Percentiles rank a stretch among this genome's conserved stretches.
These are phyloP conservation scores for Thinocorus orbignyianus DNA, from an alignment of 2,113 vertebrate species.

Conservation along the genomic window DNA sequence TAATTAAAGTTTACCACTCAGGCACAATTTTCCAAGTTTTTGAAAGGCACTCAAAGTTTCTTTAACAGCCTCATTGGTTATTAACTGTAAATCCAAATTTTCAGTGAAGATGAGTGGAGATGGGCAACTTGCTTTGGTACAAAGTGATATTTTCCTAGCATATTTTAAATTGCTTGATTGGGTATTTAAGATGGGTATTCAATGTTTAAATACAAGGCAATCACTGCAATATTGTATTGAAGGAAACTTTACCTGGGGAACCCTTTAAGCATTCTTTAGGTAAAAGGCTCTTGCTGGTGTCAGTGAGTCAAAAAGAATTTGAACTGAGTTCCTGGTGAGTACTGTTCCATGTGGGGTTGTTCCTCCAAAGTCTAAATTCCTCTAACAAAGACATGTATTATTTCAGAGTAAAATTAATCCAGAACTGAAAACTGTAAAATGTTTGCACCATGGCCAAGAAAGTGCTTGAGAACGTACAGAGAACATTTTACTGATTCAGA, in stretches of 20 bases:
- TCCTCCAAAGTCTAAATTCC: constrained; percentile 33
- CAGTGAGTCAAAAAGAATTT: neutral
- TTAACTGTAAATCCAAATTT: constrained; percentile 73
- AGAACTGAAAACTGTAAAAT: constrained; percentile 9
- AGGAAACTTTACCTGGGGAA: constrained; percentile 59
- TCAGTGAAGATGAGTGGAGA: constrained; percentile 69
- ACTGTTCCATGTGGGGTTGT: constrained; percentile 27
- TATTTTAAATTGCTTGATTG: constrained; percentile 56
- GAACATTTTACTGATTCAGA: constrained; percentile 6
- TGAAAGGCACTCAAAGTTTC: constrained; percentile 81
- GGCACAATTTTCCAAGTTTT: constrained; percentile 79
- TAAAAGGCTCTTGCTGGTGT: constrained; percentile 21
- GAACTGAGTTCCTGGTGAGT: constrained; percentile 36
- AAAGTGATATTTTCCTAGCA: constrained; percentile 58
- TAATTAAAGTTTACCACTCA: constrained; percentile 80
- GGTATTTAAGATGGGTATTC: constrained; percentile 54
- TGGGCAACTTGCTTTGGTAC: constrained; percentile 79
- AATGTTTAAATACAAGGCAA: constrained; percentile 70
- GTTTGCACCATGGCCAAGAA: constrained; percentile 29
- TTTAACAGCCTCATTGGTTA: constrained; percentile 72
- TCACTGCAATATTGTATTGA: constrained; percentile 50
- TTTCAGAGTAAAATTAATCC: constrained; percentile 18
- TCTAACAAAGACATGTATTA: constrained; percentile 43
- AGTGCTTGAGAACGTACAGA: constrained; percentile 16
- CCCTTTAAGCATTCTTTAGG: neutral